Evolutionary conservation across 2,797 vertebrate species (phyloP).

Genomic region (Serranus cabrilla): DNA sequence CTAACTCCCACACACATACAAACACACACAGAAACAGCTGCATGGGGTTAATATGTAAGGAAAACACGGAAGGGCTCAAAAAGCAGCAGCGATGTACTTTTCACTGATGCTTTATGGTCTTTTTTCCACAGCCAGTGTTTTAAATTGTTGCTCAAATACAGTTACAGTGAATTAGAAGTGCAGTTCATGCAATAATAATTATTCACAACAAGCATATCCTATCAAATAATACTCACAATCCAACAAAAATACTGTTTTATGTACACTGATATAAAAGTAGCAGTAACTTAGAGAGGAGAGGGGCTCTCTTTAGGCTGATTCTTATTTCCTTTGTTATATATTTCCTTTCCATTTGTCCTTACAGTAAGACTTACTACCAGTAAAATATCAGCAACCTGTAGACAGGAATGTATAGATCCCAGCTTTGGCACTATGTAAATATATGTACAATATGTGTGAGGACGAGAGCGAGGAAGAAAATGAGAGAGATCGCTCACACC

Average conservation of each 20-base stretch:
- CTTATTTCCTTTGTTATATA: background rate
- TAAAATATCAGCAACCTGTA: conserved; percentile 12
- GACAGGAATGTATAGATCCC: conserved; percentile 26
- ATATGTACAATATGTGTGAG: conserved; percentile 42
- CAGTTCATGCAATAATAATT: conserved; percentile 1
- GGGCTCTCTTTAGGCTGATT: background rate
- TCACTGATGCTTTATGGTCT: background rate
- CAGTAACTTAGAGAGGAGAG: background rate
- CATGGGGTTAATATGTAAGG: background rate
- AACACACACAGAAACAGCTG: conserved; percentile 1
- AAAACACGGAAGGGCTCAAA: background rate
- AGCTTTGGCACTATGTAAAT: conserved; percentile 41
- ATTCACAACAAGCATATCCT: background rate
- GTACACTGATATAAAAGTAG: background rate
- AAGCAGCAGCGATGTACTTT: background rate
- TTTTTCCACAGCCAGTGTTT: background rate
- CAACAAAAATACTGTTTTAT: background rate
- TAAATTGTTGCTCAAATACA: conserved; percentile 7
- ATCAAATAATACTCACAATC: background rate
- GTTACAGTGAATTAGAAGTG: background rate
- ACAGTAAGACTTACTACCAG: background rate
- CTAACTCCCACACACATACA: conserved; percentile 11
- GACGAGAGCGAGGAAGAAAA: conserved; percentile 53
- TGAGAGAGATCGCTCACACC: conserved; percentile 76
- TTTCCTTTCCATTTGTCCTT: background rate